Conservation (phyloP, 2,888 invertebrate genomes). For the Phortica magna region DNA sequence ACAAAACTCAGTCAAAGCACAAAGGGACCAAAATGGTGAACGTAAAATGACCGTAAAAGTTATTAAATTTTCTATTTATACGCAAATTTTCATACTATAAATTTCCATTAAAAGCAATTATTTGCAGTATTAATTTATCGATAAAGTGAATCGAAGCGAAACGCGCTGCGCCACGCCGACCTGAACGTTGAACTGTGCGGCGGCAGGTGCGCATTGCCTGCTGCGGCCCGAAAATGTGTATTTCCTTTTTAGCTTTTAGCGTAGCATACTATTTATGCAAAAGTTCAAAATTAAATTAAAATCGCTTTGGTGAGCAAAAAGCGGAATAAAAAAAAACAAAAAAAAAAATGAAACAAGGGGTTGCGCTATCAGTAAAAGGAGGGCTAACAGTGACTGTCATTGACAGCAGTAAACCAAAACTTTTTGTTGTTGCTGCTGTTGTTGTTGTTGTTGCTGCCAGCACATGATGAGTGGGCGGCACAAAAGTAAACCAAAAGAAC, state of each 20-base stretch:
- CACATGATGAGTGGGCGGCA: no score
- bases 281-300: neutral
- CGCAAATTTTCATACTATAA: slow-evolving; percentile 1
- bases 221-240: neutral
- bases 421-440: no score
- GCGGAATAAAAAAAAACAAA: neutral
- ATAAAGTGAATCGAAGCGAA: neutral
- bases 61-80: neutral
- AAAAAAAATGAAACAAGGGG: neutral
- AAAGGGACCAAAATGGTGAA: slow-evolving; percentile 52
- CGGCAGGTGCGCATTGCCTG: neutral
- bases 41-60: slow-evolving; percentile 56
- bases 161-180: neutral
- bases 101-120: slow-evolving; percentile 28
- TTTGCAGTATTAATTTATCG: slow-evolving; percentile 26
- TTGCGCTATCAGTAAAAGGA: no score
- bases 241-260: neutral
- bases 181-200: neutral
- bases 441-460: no score
- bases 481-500: neutral
- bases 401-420: no score
- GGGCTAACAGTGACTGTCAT: no score
- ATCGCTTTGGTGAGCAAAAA: neutral
- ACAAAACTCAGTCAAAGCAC: no score
- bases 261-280: neutral